phyloP scores from a whole-genome alignment of 2,113 vertebrate species.

The Coptodon rendalli region DNA sequence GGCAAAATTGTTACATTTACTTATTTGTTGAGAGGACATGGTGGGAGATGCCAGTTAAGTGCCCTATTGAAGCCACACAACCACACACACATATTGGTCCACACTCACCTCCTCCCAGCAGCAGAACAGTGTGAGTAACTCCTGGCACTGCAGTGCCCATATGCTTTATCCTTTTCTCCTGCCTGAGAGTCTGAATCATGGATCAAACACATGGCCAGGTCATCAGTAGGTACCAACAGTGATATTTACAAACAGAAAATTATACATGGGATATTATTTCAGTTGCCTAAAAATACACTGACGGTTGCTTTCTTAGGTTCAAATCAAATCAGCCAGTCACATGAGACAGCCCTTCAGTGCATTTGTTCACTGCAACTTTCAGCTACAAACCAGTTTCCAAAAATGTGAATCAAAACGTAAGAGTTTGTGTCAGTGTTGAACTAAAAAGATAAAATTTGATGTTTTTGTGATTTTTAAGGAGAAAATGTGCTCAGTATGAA shows the following conservation, averaged over 20 bases:
- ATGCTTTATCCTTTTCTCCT: conserved; percentile 61
- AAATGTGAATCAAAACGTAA: neutral
- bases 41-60: neutral
- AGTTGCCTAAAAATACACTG: neutral
- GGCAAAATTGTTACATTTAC: neutral
- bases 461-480: neutral
- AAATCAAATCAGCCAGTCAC: neutral
- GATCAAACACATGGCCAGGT: neutral
- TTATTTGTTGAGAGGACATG: neutral
- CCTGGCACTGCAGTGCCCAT: conserved; percentile 60
- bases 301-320: neutral
- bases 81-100: neutral
- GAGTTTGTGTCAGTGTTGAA: neutral
- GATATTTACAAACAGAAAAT: neutral
- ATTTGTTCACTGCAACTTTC: neutral
- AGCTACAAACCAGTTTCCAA: neutral
- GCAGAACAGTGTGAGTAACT: conserved; percentile 52
- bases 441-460: neutral
- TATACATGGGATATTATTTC: neutral
- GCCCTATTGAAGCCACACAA: neutral
- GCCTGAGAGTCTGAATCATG: conserved; percentile 65
- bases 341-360: neutral
- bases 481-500: neutral
- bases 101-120: conserved; percentile 72
- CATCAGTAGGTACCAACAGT: neutral